A percentile compares a stretch with the other conserved stretches of the same genome.
Conservation (phyloP, 1,140 invertebrate genomes). For the Apis cerana region DNA sequence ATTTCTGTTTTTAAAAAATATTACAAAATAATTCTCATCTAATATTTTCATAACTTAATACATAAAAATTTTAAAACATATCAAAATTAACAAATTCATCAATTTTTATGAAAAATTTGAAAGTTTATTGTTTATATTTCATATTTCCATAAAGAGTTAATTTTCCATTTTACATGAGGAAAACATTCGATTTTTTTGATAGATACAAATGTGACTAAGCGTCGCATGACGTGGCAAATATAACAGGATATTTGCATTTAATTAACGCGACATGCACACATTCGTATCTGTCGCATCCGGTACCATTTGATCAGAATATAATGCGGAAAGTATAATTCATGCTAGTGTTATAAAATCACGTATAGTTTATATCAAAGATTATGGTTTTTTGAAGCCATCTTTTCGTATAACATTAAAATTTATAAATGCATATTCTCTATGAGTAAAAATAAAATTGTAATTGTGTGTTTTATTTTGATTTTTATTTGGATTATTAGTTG, state of each 20-base stretch:
- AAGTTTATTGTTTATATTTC: background rate
- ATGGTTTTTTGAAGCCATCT: background rate
- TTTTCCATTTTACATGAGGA: background rate
- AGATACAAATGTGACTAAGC: background rate
- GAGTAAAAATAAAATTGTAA: too few species aligned
- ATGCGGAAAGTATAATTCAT: constrained; percentile 2
- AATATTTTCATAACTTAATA: background rate
- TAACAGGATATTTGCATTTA: constrained; percentile 32
- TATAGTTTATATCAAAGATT: background rate
- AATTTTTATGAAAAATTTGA: background rate
- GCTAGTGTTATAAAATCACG: constrained; percentile 8
- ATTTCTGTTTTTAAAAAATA: too few species aligned
- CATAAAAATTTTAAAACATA: background rate
- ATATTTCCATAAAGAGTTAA: background rate
- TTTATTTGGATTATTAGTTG: too few species aligned
- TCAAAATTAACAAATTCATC: background rate
- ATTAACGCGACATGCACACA: constrained; percentile 17
- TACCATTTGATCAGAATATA: background rate
- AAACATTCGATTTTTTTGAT: background rate
- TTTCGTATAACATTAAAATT: too few species aligned
- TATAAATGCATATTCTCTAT: background rate
- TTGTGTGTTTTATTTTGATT: too few species aligned
- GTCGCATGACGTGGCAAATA: constrained; percentile 1
- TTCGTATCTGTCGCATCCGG: background rate
- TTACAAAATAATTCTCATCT: too few species aligned